Base-by-base conservation (phyloP, 2,797 vertebrate genomes). In the Champsocephalus gunnari region DNA sequence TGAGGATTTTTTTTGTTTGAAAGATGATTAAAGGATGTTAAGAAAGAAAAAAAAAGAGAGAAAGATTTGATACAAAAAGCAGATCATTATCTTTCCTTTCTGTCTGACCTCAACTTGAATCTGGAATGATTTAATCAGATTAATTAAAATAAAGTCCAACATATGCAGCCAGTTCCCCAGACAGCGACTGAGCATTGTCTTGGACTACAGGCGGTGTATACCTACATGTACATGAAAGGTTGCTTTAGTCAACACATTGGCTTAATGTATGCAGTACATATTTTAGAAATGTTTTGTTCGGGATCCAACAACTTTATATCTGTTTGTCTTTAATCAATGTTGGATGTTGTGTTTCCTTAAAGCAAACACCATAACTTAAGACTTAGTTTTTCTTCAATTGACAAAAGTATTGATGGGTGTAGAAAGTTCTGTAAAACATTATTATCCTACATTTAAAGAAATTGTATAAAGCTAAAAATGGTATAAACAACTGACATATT, bases 61-160 rank as follows among this genome's bases (percentile, higher is more conserved):
- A 28, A 12, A 19, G 41, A 70, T 76, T 43, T 62, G 57, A 77
- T 66, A 66, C 47, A 71, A 81, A 80, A 80, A 71, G 62, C 60
- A 75, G 83, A 86, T 91, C 75, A 82, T 88, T 86, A 89, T 85
- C 77, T 70, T 56, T 34, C 48, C 61, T 72, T 41, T 79, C 47
- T 68, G 67, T 72, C 71, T 60, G 68, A 73, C 70, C 44, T 75
- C 38, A 81, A 82, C 59, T 86, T 75, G 61, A 73, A 84, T 83
- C 76, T 60, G 56, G 49, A 51, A 13, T 87, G 77, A 86, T 88
- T 84, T 81, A 87, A 88, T 84, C 76, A 75, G 73, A 85, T 86
- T 85, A 86, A 87, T 89, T 84, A 84, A 80, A 88, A 84, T 71
- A 48, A 58, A 86, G 72, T 77, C 75, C 24, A 71, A 76, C 75